Base-by-base conservation (phyloP, 2,113 vertebrate species). In the Periophthalmodon schlosseri region DNA sequence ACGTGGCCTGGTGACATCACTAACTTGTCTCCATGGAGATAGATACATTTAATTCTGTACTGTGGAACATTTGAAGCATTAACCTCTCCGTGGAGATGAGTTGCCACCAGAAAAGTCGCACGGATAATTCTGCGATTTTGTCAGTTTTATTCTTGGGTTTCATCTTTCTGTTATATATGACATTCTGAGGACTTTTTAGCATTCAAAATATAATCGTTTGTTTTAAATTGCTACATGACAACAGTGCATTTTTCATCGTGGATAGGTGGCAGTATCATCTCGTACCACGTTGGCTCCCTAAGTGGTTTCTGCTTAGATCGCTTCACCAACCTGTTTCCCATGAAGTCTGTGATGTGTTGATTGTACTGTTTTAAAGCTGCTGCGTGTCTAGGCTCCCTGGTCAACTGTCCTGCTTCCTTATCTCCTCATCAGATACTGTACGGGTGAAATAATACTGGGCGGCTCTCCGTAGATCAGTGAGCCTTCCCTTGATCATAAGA, bases 391-490 rank as follows among this genome's bases (percentile, higher is more conserved):
- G 10, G 47, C 49, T 84, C 82, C 70, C 72, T 46, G 5, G 69
- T 73, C 58, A 79, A 60, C 65, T 81, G 69, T 73, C 80, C 84
- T 71, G 73, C 18, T 82, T 89, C 54, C 72, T 84, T 68, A 58
- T 54, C 64, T 4, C 21, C 49, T 68, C 50, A 72, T 76, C 58
- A 1, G 15, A 82, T 75, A 44, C 65, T 76, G 74, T 71, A 49
- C 77, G 70, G n/a, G 4, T 39, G 4, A 39, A 65, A 65, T n/a
- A 65, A 65, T 65, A 65, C 20, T 33, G 16, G 34, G 76, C 77
- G 70, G 66, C 78, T 77, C 73, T 66, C 64, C 36, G 49, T 72
- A 61, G 72, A 50, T 61, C n/a, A 34, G 6, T 20, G 34, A 21
- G 0, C 1, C 1, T n/a, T 15, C 21, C 33, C 18, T 65, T 39